Evolutionary conservation across 1,140 invertebrate species (phyloP), one percentile per base, ranked within the genome.

Genomic region (Calephelis virginiensis): DNA sequence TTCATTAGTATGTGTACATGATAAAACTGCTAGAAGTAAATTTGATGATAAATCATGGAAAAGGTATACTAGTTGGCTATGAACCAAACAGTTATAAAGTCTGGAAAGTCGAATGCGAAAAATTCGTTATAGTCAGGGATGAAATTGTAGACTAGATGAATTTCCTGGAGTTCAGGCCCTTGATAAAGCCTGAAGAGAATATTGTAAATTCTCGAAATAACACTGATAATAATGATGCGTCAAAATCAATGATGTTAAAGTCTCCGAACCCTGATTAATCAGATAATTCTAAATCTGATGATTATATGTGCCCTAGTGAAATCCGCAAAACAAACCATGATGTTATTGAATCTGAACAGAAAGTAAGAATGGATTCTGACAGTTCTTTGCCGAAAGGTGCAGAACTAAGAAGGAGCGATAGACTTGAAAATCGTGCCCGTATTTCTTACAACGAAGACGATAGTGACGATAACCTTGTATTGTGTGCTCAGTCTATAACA

Each of bases 11-110:
- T 86, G 85, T 73, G 78, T 85, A 13, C 82, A 86, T 74, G 80
- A 85, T 77, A 90, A 92, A 86, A 73, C 61, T 2, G 77, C 68
- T 69, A 80, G 85, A 73, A 63, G 48, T 50, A 90, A 92, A 74
- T 89, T 91, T 72, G 83, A 90, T 74, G 66, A 82, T 62, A 87
- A 83, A 69, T 88, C 81, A 49, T 85, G 61, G 67, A 90, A 85
- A n/a, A 75, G 78, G 72, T 61, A 85, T 89, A 68, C 66, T 91
- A 43, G 71, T 91, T 13, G 83, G 83, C 2, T 92, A 89, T 81
- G 81, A 81, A 74, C 75, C 78, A 78, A 91, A 91, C 77, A 84
- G 83, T 46, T 90, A 89, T 78, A 89, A 80, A 80, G 73, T 90
- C 61, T 86, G 75, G 75, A 79, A 86, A 72, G 53, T 71, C 38